Evolutionary conservation across 1,140 invertebrate genomes (phyloP).

Genomic region (Gryllus bimaculatus): DNA sequence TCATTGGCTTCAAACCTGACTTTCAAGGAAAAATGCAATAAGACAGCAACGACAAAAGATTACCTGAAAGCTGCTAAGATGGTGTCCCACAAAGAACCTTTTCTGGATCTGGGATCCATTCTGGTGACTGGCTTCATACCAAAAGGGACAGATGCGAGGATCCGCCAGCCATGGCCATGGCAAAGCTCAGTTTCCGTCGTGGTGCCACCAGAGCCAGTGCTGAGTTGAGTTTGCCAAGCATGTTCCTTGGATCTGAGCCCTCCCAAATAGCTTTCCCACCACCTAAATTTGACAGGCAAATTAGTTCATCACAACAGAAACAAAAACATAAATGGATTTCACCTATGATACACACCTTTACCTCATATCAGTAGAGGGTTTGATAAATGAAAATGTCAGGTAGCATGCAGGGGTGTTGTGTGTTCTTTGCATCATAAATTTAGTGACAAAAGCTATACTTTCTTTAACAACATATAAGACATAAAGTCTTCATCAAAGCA

Average conservation of each 20-base stretch:
- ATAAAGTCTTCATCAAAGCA: too few relatives aligned
- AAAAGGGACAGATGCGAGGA: slow-evolving; percentile 67
- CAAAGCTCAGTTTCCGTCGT: slow-evolving; percentile 78
- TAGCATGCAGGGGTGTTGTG: too few relatives aligned
- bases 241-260: slow-evolving; percentile 77
- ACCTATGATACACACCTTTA: too few relatives aligned
- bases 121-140: slow-evolving; percentile 91
- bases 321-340: too few relatives aligned
- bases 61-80: slow-evolving; percentile 67
- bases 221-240: slow-evolving; percentile 62
- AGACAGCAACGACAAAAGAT: not conserved
- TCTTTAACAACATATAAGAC: too few relatives aligned
- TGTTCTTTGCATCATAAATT: too few relatives aligned
- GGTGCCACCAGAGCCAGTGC: slow-evolving; percentile 86
- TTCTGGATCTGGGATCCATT: slow-evolving; percentile 86
- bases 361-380: too few relatives aligned
- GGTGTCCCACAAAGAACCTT: slow-evolving; percentile 86
- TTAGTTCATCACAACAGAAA: too few relatives aligned
- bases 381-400: too few relatives aligned
- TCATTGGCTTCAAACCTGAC: too few relatives aligned
- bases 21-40: too few relatives aligned
- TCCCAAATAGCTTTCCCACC: slow-evolving; percentile 57
- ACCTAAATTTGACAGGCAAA: slow-evolving; percentile 33
- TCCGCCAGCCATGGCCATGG: slow-evolving; percentile 78
- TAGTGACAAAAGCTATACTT: too few relatives aligned